A percentile compares a stretch with the other conserved stretches of the same genome.
phyloP scores from a whole-genome alignment of 2,888 invertebrate genomes.

The Ctenicera cuprea region DNA sequence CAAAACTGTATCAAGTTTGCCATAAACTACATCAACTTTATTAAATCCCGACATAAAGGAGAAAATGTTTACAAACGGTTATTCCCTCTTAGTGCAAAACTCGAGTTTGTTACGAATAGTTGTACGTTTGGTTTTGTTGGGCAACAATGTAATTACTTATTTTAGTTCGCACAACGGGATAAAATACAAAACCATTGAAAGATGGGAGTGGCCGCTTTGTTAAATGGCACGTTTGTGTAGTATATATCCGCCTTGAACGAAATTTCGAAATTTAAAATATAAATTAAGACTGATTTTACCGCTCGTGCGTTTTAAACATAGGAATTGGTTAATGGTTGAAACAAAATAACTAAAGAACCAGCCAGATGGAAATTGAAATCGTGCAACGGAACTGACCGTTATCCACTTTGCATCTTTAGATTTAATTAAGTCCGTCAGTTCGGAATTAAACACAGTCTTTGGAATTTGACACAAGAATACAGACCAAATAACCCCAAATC shows the following conservation, averaged over 20 bases:
- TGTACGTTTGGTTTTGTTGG: neutral
- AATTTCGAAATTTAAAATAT: neutral
- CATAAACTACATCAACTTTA: neutral
- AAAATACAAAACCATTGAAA: slow-evolving; percentile 3
- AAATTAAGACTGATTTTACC: neutral
- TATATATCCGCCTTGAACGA: too few species aligned
- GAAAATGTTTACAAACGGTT: slow-evolving; percentile 24
- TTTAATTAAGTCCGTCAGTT: slow-evolving; percentile 40
- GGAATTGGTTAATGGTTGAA: neutral
- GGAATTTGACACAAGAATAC: slow-evolving; percentile 33
- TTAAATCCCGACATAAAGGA: neutral
- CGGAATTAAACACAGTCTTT: slow-evolving; percentile 30
- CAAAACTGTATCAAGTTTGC: neutral
- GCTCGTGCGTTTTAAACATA: neutral
- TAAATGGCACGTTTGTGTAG: neutral
- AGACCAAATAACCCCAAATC: slow-evolving; percentile 21
- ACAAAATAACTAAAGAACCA: neutral
- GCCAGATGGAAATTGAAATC: neutral
- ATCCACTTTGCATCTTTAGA: slow-evolving; percentile 23
- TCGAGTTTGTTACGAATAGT: slow-evolving; percentile 2
- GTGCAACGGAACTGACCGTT: slow-evolving; percentile 8
- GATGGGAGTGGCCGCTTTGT: neutral
- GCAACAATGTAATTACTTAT: slow-evolving; percentile 21
- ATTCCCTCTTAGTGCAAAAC: slow-evolving; percentile 1
- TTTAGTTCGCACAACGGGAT: neutral